These are phyloP conservation scores for Heterodera schachtii DNA, from an alignment of 1,140 invertebrate genomes.

Conservation along the genomic window DNA sequence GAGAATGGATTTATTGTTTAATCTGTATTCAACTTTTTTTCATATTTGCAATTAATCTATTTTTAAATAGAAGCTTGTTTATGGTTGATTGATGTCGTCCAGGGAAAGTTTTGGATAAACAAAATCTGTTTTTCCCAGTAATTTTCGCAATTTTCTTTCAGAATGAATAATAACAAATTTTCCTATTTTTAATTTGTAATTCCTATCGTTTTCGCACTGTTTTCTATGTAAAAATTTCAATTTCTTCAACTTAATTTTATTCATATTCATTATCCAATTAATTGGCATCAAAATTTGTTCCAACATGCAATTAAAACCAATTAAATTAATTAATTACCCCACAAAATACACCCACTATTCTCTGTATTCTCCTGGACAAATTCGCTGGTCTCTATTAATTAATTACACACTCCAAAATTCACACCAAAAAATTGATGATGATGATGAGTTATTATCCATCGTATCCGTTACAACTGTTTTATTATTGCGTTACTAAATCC, in stretches of 20 bases:
- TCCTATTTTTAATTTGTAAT: too few species aligned
- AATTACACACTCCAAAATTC: not conserved
- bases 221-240: not conserved
- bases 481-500: not conserved
- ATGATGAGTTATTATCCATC: not conserved
- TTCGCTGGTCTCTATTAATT: not conserved
- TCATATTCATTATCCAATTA: too few species aligned
- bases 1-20: too few species aligned
- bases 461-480: not conserved
- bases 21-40: too few species aligned
- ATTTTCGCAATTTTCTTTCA: not conserved
- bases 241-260: too few species aligned
- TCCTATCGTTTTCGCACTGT: not conserved
- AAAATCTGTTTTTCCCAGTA: too few species aligned
- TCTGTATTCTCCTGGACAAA: not conserved
- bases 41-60: too few species aligned
- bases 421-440: not conserved
- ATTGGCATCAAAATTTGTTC: too few species aligned
- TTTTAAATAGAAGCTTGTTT: too few species aligned
- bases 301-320: not conserved
- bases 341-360: not conserved
- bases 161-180: not conserved
- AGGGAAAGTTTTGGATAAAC: too few species aligned
- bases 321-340: not conserved
- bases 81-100: too few species aligned